Evolutionary conservation across 92 coral and sea anemone genomes (phyloP).

Genomic region (Meandrina meandrites): DNA sequence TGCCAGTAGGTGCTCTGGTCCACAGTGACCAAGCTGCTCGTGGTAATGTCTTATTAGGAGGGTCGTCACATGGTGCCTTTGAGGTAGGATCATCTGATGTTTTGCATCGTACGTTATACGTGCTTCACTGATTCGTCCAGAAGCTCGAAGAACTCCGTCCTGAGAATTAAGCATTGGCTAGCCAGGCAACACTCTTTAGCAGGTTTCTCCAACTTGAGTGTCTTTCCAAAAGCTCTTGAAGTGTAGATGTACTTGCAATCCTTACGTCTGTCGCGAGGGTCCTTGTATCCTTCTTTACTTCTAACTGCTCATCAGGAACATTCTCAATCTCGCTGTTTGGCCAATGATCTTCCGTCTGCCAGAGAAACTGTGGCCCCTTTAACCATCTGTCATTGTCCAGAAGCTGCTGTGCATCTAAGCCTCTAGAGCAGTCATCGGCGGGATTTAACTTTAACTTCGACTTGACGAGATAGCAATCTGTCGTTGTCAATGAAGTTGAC

Average conservation of each 20-base stretch:
- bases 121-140: constrained; percentile 33
- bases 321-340: no score
- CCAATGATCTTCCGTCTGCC: background rate
- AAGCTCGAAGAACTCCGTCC: constrained; percentile 8
- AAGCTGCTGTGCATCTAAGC: background rate
- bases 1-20: constrained; percentile 17
- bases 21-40: constrained; percentile 23
- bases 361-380: constrained; percentile 4
- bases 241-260: background rate
- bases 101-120: constrained; percentile 29
- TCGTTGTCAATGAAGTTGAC: constrained; percentile 36
- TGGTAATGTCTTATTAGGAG: constrained; percentile 29
- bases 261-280: background rate
- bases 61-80: constrained; percentile 22
- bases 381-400: background rate
- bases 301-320: background rate
- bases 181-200: background rate
- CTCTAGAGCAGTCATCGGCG: background rate
- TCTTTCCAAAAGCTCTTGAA: background rate
- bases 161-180: background rate
- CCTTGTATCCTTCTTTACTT: background rate
- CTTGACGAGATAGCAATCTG: constrained; percentile 4
- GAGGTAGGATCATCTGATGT: constrained; percentile 47
- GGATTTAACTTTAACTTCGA: background rate
- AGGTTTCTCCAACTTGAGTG: background rate